These are phyloP conservation scores for Leptopterna dolabrata DNA, from an alignment of 2,888 invertebrate genomes.

Conservation along the genomic window DNA sequence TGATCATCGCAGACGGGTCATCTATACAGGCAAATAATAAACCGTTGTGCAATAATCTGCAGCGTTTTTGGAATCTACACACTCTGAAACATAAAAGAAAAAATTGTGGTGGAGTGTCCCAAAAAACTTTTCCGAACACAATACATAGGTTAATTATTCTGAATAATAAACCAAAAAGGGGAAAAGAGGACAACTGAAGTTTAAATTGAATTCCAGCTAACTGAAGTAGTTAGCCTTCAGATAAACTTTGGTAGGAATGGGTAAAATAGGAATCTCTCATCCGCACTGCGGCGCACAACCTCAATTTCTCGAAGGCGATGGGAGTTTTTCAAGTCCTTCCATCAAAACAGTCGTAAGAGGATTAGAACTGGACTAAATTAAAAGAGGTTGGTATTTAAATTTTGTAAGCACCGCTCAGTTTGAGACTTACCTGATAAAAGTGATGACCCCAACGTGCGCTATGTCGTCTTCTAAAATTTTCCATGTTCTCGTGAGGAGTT, in stretches of 20 bases:
- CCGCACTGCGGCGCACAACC: neutral
- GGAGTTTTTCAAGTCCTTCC: neutral
- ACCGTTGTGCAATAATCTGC: too few relatives aligned
- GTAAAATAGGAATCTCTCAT: neutral
- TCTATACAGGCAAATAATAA: too few relatives aligned
- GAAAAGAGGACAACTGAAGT: neutral
- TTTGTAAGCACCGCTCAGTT: too few relatives aligned
- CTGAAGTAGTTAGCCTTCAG: neutral
- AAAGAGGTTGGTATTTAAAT: too few relatives aligned
- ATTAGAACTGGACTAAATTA: neutral
- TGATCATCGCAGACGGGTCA: too few relatives aligned
- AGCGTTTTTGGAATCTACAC: too few relatives aligned
- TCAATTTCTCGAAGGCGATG: neutral
- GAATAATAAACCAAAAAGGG: too few relatives aligned
- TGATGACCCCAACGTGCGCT: constrained; percentile 68
- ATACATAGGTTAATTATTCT: too few relatives aligned
- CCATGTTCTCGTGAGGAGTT: constrained; percentile 67
- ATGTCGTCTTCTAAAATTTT: constrained; percentile 67
- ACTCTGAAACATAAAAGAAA: too few relatives aligned
- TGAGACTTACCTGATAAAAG: constrained; percentile 67
- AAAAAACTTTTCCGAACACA: too few relatives aligned
- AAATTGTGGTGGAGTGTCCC: too few relatives aligned
- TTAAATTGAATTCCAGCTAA: neutral
- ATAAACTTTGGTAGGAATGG: neutral
- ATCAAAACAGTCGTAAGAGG: neutral